Conservation (phyloP, 2,888 invertebrate genomes). For the Ectobius pallidus region DNA sequence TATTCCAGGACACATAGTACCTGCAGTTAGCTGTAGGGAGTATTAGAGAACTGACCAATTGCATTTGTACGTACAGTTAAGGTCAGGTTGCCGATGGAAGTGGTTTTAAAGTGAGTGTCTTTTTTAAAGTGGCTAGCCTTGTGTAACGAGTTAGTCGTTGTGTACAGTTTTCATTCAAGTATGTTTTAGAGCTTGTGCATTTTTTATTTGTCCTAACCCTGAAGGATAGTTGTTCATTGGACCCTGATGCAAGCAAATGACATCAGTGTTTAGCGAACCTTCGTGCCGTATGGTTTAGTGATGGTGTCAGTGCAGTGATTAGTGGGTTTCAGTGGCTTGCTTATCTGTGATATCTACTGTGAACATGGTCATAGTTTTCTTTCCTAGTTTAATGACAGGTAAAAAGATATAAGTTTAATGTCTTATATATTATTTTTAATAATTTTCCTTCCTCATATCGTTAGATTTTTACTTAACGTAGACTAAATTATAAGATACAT, state of each 20-base stretch:
- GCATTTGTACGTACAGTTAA: background rate
- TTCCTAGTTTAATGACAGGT: background rate
- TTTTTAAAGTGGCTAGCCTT: constrained; percentile 1
- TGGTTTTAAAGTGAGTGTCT: background rate
- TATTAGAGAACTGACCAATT: background rate
- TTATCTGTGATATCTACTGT: background rate
- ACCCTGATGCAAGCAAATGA: background rate
- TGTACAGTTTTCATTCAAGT: constrained; percentile 11
- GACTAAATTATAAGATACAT: too few species aligned
- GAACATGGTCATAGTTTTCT: background rate
- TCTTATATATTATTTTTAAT: too few species aligned
- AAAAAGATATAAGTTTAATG: too few species aligned
- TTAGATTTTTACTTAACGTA: too few species aligned
- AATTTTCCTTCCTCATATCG: too few species aligned
- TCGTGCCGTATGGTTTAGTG: background rate
- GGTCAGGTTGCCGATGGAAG: too few species aligned
- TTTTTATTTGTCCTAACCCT: background rate
- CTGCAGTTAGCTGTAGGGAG: background rate
- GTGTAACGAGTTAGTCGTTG: too few species aligned
- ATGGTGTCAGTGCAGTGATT: background rate
- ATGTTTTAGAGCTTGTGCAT: background rate
- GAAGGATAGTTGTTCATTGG: background rate
- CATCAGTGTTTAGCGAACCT: background rate
- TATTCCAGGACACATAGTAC: background rate
- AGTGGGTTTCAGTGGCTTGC: background rate